phyloP scores from a whole-genome alignment of 2,113 vertebrate genomes.

The Probosciger aterrimus region DNA sequence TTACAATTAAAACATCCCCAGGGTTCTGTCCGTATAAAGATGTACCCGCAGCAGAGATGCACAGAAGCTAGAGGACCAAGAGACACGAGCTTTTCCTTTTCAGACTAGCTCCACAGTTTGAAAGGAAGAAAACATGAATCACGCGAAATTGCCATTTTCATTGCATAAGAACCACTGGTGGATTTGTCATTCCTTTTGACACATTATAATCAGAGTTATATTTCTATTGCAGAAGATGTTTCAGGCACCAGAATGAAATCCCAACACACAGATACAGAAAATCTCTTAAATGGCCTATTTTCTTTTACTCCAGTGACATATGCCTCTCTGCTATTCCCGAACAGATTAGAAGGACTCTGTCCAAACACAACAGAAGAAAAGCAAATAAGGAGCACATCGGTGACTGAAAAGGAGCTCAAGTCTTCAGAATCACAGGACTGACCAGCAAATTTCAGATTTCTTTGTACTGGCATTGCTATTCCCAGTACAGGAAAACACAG shows the following conservation, averaged over 20 bases:
- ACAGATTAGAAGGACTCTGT: neutral
- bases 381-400: neutral
- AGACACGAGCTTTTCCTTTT: neutral
- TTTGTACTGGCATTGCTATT: neutral
- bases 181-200: slow-evolving; percentile 30
- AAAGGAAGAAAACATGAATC: neutral
- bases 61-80: neutral
- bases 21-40: neutral
- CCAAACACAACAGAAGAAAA: neutral
- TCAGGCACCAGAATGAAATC: neutral
- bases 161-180: neutral
- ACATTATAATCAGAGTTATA: neutral
- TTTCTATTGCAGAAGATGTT: neutral
- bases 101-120: neutral
- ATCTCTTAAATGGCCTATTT: neutral
- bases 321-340: neutral
- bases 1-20: neutral
- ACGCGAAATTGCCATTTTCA: neutral
- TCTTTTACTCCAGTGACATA: neutral
- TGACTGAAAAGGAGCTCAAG: neutral
- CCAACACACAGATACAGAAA: neutral
- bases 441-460: neutral
- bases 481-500: neutral
- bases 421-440: neutral
- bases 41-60: neutral